Conservation (phyloP, 1,140 invertebrate genomes). For the Drosophila ambigua region DNA sequence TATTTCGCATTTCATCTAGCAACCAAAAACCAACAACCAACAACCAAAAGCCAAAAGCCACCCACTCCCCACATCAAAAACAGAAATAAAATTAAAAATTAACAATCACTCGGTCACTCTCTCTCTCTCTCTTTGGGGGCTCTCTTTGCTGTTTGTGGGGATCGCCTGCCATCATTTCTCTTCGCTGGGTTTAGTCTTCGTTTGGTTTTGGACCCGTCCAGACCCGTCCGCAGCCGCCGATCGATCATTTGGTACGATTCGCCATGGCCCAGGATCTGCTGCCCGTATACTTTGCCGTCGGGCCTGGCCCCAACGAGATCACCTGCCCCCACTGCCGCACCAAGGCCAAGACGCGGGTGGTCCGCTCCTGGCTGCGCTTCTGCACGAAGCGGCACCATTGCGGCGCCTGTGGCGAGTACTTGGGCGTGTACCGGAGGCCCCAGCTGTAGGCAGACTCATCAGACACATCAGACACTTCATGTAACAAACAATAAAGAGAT, state of each 20-base stretch:
- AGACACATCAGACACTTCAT: background rate
- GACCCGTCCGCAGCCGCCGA: no score
- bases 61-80: slow-evolving; percentile 26
- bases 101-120: slow-evolving; percentile 7
- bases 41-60: slow-evolving; percentile 6
- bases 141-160: slow-evolving; percentile 6
- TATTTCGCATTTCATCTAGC: slow-evolving; percentile 1
- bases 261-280: slow-evolving; percentile 48
- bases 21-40: background rate
- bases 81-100: slow-evolving; percentile 36
- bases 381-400: slow-evolving; percentile 74
- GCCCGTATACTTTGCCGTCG: slow-evolving; percentile 79
- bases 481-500: slow-evolving; percentile 14
- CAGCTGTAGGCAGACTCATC: slow-evolving; percentile 53
- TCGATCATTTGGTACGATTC: background rate
- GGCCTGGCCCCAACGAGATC: slow-evolving; percentile 75
- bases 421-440: slow-evolving; percentile 74
- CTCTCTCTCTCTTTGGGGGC: background rate
- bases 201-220: slow-evolving; percentile 34
- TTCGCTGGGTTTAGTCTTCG: slow-evolving; percentile 36
- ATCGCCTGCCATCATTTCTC: slow-evolving; percentile 3
- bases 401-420: slow-evolving; percentile 76
- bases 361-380: slow-evolving; percentile 58
- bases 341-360: slow-evolving; percentile 62
- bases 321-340: slow-evolving; percentile 73